Evolutionary conservation across 2,888 invertebrate genomes (phyloP).

Genomic region (Trissolcus japonicus): DNA sequence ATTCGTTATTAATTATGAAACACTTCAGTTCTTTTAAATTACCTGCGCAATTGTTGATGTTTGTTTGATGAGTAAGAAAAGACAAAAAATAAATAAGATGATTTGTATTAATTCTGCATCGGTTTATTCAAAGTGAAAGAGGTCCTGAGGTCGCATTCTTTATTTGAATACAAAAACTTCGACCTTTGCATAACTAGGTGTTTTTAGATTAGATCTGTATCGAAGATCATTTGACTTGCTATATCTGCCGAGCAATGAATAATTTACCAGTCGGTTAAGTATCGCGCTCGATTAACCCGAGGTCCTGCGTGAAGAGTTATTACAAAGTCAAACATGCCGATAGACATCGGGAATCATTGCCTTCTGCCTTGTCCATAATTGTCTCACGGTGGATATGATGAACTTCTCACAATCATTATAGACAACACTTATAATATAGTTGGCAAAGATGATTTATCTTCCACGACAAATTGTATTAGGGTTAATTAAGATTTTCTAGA

Average conservation of each 20-base stretch:
- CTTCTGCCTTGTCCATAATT: slow-evolving; percentile 54
- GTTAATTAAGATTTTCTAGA: slow-evolving; percentile 27
- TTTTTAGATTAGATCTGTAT: slow-evolving; percentile 45
- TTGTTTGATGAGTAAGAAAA: too few species aligned
- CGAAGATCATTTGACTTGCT: slow-evolving; percentile 46
- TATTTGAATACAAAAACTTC: slow-evolving; percentile 29
- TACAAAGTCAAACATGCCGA: slow-evolving; percentile 53
- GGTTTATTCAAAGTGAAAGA: neutral
- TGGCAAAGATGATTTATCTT: slow-evolving; percentile 22
- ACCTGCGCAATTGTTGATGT: too few species aligned
- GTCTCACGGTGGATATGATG: slow-evolving; percentile 29
- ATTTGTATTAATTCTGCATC: neutral
- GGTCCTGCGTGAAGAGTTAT: slow-evolving; percentile 50
- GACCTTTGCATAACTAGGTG: slow-evolving; percentile 33
- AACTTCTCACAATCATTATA: slow-evolving; percentile 42
- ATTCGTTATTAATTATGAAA: too few species aligned
- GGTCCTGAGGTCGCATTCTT: slow-evolving; percentile 11
- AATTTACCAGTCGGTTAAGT: slow-evolving; percentile 56
- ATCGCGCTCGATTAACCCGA: slow-evolving; percentile 52
- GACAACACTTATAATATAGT: slow-evolving; percentile 10
- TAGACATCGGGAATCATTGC: slow-evolving; percentile 50
- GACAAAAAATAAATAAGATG: too few species aligned
- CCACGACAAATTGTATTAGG: slow-evolving; percentile 38
- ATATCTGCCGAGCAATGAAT: slow-evolving; percentile 52
- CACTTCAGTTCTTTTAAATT: too few species aligned